A percentile compares a stretch with the other conserved stretches of the same genome.
These are phyloP conservation scores for Guaruba guarouba DNA, from an alignment of 2,113 vertebrate genomes.

Conservation along the genomic window DNA sequence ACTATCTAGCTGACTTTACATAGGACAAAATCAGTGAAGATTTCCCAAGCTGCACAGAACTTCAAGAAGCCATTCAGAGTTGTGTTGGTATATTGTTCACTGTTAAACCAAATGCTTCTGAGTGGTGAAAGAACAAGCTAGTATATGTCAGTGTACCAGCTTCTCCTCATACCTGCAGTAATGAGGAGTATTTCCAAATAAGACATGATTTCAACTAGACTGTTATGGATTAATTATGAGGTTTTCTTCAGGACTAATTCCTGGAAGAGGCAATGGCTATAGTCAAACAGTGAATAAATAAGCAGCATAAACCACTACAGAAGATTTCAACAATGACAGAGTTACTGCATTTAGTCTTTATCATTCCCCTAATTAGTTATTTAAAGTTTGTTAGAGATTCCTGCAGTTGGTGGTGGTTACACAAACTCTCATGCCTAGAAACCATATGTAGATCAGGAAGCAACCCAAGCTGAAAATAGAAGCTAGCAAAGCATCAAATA, in stretches of 20 bases:
- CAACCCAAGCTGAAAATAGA: not conserved
- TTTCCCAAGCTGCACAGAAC: not conserved
- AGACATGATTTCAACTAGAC: not conserved
- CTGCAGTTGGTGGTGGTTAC: not conserved
- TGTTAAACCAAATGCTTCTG: not conserved
- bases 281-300: not conserved
- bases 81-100: not conserved
- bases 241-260: not conserved
- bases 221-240: not conserved
- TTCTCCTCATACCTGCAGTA: not conserved
- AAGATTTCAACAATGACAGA: not conserved
- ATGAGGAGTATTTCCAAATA: not conserved
- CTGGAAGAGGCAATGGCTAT: not conserved
- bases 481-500: not conserved
- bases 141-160: not conserved
- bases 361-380: not conserved
- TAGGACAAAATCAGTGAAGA: not conserved
- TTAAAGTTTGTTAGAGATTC: not conserved
- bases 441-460: not conserved
- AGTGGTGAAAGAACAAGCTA: not conserved
- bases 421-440: not conserved
- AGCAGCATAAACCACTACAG: accelerated
- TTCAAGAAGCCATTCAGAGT: not conserved
- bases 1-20: not conserved
- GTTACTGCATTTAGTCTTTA: not conserved